These are phyloP conservation scores for Psix sp. DNA, from an alignment of 1,140 invertebrate species.

Conservation along the genomic window DNA sequence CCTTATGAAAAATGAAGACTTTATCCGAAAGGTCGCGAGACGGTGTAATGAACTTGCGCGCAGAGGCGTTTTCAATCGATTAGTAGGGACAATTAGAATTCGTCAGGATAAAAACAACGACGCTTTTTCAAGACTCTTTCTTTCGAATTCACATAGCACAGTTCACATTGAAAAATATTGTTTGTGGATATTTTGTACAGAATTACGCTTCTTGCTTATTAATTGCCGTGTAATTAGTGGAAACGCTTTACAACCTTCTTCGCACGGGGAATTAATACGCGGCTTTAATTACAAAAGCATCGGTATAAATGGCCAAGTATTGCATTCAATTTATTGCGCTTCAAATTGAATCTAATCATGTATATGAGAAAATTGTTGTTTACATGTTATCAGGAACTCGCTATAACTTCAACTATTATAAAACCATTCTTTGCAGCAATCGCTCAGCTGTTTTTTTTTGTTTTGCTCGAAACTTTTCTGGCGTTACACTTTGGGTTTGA, in stretches of 20 bases:
- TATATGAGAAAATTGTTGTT: conserved; percentile 43
- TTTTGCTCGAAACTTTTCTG: no score
- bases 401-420: conserved; percentile 33
- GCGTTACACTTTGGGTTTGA: no score
- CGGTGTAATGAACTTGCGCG: conserved; percentile 43
- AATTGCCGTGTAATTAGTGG: conserved; percentile 43
- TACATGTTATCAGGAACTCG: conserved; percentile 44
- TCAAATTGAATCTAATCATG: conserved; percentile 43
- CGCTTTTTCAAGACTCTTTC: conserved; percentile 21
- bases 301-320: conserved; percentile 24
- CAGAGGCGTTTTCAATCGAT: conserved; percentile 8
- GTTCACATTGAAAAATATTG: conserved; percentile 44
- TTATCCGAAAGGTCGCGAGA: conserved; percentile 34
- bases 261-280: conserved; percentile 32
- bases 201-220: conserved; percentile 37
- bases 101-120: conserved; percentile 9
- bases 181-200: conserved; percentile 36
- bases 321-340: conserved; percentile 29
- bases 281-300: conserved; percentile 31
- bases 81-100: conserved; percentile 20
- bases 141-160: conserved; percentile 33
- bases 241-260: conserved; percentile 30
- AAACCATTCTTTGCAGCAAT: conserved; percentile 22
- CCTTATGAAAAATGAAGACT: conserved; percentile 84
- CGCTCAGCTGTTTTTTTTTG: no score